phyloP scores from a whole-genome alignment of 1,140 invertebrate species.

The Papilio helenus region DNA sequence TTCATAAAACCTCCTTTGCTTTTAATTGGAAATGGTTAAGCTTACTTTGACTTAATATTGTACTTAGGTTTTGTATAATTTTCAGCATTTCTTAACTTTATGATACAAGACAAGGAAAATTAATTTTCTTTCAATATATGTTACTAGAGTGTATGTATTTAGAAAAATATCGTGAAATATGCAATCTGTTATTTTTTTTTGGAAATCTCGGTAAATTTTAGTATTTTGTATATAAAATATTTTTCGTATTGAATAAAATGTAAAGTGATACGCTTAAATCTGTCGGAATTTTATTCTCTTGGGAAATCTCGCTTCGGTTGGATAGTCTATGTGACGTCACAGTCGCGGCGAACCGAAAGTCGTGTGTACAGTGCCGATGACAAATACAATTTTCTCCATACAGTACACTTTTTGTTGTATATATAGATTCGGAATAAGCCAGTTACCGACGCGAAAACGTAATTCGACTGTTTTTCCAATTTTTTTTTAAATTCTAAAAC shows the following conservation, averaged over 20 bases:
- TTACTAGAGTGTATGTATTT: too few species aligned
- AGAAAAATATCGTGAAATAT: too few species aligned
- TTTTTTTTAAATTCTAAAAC: neutral
- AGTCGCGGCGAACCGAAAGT: neutral
- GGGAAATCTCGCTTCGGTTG: slow-evolving; percentile 2
- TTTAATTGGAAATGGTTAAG: slow-evolving; percentile 15
- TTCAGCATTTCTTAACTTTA: too few species aligned
- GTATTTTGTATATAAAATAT: neutral
- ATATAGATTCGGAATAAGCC: neutral
- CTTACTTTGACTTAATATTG: neutral
- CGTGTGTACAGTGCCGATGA: slow-evolving; percentile 3
- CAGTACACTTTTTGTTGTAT: neutral
- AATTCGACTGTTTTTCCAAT: neutral
- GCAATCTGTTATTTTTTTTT: too few species aligned
- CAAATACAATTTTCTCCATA: slow-evolving; percentile 13
- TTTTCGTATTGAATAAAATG: slow-evolving; percentile 8
- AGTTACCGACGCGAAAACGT: neutral
- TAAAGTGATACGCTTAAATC: slow-evolving; percentile 19
- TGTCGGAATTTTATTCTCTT: neutral
- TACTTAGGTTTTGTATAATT: too few species aligned
- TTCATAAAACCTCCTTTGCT: neutral
- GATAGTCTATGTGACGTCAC: slow-evolving; percentile 6
- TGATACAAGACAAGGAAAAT: too few species aligned
- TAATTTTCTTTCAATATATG: too few species aligned
- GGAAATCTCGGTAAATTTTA: neutral